These are phyloP conservation scores for Neofelis nebulosa DNA, from an alignment of 2,113 vertebrate genomes.

Conservation along the genomic window DNA sequence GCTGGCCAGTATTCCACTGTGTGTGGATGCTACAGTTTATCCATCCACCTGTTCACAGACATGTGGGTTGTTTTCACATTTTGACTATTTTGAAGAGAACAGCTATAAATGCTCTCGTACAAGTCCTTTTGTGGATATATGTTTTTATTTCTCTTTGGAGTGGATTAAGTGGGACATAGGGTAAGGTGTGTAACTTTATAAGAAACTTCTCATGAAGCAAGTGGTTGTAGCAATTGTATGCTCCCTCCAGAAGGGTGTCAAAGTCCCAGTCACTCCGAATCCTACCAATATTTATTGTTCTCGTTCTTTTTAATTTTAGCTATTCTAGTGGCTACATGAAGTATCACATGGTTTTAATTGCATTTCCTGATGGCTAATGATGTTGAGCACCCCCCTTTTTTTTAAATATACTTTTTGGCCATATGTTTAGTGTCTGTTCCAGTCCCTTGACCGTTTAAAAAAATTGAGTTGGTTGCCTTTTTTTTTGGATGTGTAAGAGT, in stretches of 20 bases:
- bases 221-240: not conserved
- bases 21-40: not conserved
- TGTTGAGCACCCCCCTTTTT: not conserved
- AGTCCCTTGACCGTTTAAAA: not conserved
- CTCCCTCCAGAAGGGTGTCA: not conserved
- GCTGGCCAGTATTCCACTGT: not conserved
- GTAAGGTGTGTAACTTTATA: not conserved
- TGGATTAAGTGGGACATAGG: not conserved
- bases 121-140: not conserved
- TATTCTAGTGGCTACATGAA: not conserved
- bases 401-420: not conserved
- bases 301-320: conserved; percentile 33
- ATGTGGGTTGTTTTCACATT: not conserved
- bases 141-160: conserved; percentile 47
- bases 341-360: not conserved
- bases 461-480: not conserved
- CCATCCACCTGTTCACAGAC: not conserved
- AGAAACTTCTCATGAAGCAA: not conserved
- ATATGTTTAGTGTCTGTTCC: not conserved
- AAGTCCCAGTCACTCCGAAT: not conserved
- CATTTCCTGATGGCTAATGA: conserved; percentile 15
- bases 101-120: not conserved
- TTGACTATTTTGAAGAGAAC: not conserved
- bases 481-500: not conserved
- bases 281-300: not conserved